Percentiles rank a stretch among this genome's conserved stretches.
phyloP scores from a whole-genome alignment of 1,140 invertebrate genomes.

The Bacillus rossius region DNA sequence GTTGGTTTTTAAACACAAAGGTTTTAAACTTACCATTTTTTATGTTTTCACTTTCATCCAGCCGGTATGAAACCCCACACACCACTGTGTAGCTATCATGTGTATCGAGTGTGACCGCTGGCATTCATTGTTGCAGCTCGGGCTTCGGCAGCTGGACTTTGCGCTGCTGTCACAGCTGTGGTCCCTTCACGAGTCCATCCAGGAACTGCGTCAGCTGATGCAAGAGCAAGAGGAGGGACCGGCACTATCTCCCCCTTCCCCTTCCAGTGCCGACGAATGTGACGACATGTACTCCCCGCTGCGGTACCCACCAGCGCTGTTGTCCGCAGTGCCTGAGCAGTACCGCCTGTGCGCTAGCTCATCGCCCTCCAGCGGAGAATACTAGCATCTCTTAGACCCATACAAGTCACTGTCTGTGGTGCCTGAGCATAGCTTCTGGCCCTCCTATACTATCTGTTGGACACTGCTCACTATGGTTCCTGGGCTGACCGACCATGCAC shows the following conservation, averaged over 20 bases:
- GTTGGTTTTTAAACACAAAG: no score
- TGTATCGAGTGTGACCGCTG: no score
- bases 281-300: conserved; percentile 41
- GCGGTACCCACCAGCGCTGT: conserved; percentile 1
- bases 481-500: no score
- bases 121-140: conserved; percentile 68
- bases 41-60: no score
- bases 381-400: neutral
- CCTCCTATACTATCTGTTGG: no score
- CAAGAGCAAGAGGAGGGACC: conserved; percentile 58
- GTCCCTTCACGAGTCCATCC: conserved; percentile 83
- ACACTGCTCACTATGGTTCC: no score
- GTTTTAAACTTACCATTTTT: no score
- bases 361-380: conserved; percentile 18
- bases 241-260: conserved; percentile 52
- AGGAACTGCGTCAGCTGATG: conserved; percentile 71
- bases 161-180: conserved; percentile 80
- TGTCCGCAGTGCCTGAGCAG: conserved; percentile 21
- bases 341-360: conserved; percentile 19
- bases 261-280: conserved; percentile 44
- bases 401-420: no score
- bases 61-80: no score
- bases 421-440: no score
- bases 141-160: conserved; percentile 74
- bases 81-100: no score